Evolutionary conservation across 1,140 invertebrate species (phyloP).

Genomic region (Penaeus indicus): DNA sequence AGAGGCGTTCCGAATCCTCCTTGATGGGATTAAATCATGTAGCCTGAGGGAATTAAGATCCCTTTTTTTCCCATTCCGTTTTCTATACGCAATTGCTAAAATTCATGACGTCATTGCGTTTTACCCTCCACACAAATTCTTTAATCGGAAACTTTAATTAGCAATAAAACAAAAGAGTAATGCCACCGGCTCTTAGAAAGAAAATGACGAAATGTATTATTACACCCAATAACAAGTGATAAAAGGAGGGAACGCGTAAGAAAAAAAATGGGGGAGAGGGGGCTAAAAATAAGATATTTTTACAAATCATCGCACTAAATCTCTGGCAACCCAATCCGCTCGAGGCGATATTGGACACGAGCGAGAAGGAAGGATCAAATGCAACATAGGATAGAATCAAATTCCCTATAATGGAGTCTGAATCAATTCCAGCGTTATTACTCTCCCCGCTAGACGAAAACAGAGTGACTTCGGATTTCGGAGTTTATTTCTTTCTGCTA

Average conservation of each 20-base stretch:
- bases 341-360: slow-evolving; percentile 32
- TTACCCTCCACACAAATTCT: slow-evolving; percentile 27
- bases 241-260: too few species aligned
- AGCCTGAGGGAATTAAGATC: slow-evolving; percentile 6
- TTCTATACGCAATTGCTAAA: neutral
- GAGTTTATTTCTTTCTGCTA: too few species aligned
- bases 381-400: slow-evolving; percentile 30
- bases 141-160: neutral
- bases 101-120: neutral
- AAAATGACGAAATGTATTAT: too few species aligned
- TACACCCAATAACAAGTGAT: too few species aligned
- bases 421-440: slow-evolving; percentile 47
- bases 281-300: neutral
- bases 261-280: too few species aligned
- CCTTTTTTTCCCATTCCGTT: neutral
- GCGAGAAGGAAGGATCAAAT: slow-evolving; percentile 33
- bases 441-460: neutral
- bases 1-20: slow-evolving; percentile 44
- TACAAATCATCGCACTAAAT: slow-evolving; percentile 5
- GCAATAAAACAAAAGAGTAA: too few species aligned
- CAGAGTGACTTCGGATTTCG: too few species aligned
- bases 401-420: slow-evolving; percentile 47
- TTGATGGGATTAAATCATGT: slow-evolving; percentile 50
- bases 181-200: too few species aligned
- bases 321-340: slow-evolving; percentile 15